A percentile compares a stretch with the other conserved stretches of the same genome.
These are phyloP conservation scores for Sebastes miniatus DNA, from an alignment of 2,797 vertebrate species.

Conservation along the genomic window DNA sequence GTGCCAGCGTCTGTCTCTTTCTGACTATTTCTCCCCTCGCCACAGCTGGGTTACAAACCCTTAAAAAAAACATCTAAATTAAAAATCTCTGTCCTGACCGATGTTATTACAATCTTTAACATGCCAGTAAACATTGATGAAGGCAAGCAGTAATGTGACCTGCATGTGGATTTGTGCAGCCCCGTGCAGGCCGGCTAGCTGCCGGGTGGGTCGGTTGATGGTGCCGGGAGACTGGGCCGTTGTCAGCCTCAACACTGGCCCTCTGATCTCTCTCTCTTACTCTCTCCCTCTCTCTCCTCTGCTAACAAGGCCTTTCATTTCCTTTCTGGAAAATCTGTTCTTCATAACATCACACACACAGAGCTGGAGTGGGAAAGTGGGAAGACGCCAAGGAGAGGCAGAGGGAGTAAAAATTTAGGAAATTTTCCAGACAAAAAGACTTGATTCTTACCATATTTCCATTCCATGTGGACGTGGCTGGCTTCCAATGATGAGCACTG, in stretches of 20 bases:
- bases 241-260: slow-evolving; percentile 85
- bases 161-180: slow-evolving; percentile 70
- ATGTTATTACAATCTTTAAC: slow-evolving; percentile 84
- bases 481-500: slow-evolving; percentile 45
- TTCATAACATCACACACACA: slow-evolving; percentile 87
- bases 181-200: slow-evolving; percentile 57
- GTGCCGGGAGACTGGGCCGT: slow-evolving; percentile 70
- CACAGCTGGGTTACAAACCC: slow-evolving; percentile 64
- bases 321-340: slow-evolving; percentile 96
- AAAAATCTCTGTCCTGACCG: slow-evolving; percentile 78
- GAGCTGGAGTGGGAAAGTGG: slow-evolving; percentile 66
- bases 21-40: slow-evolving; percentile 44
- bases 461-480: slow-evolving; percentile 53
- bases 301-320: slow-evolving; percentile 93
- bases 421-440: slow-evolving; percentile 54
- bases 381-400: slow-evolving; percentile 60
- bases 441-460: slow-evolving; percentile 63
- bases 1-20: slow-evolving; percentile 72
- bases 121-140: slow-evolving; percentile 83
- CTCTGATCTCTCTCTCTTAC: slow-evolving; percentile 86
- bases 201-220: slow-evolving; percentile 55
- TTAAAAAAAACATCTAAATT: slow-evolving; percentile 71
- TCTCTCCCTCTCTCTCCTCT: slow-evolving; percentile 59
- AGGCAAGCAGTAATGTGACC: slow-evolving; percentile 81
- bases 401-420: slow-evolving; percentile 60